A percentile compares a stretch with the other conserved stretches of the same genome.
Conservation (phyloP, 2,888 invertebrate species). For the Neuroscelio doddi region DNA sequence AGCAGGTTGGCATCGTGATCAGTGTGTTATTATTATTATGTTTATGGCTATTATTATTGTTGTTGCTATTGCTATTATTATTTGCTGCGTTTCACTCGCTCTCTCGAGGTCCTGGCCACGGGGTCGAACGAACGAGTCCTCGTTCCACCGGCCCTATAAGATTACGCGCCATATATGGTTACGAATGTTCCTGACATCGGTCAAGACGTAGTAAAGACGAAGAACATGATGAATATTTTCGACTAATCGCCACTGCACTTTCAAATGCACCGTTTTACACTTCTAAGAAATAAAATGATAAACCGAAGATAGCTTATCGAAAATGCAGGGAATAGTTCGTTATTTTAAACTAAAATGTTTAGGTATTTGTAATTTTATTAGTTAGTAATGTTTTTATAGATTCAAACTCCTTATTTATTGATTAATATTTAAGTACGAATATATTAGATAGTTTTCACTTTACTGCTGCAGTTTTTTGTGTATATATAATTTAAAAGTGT, state of each 20-base stretch:
- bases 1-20: not conserved
- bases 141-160: constrained; percentile 1
- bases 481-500: no score
- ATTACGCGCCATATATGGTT: constrained; percentile 4
- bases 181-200: constrained; percentile 2
- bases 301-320: no score
- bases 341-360: no score
- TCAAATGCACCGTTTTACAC: not conserved
- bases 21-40: not conserved
- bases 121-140: constrained; percentile 2
- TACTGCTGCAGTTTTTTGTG: no score
- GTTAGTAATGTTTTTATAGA: no score
- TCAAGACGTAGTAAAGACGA: not conserved
- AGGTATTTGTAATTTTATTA: no score
- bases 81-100: constrained; percentile 9
- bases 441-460: no score
- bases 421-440: no score
- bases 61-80: no score
- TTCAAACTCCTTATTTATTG: no score
- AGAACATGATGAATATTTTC: not conserved
- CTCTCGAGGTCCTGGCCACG: constrained; percentile 10
- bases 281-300: not conserved
- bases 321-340: no score
- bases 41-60: not conserved
- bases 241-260: constrained; percentile 2